Evolutionary conservation across 2,113 vertebrate species (phyloP).

Genomic region (Atherinomorus stipes): DNA sequence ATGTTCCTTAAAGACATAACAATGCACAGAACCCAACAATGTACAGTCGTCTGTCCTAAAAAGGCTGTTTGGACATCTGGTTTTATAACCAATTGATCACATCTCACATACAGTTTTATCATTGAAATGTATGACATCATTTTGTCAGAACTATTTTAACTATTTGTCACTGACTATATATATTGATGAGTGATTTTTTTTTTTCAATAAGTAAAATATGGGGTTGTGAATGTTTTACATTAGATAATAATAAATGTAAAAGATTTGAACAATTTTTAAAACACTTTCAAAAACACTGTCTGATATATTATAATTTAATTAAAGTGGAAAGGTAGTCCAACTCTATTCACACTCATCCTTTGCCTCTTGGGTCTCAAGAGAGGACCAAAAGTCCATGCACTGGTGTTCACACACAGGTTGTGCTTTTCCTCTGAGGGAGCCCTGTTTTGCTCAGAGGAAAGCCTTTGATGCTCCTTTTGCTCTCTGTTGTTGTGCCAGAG

Average conservation of each 20-base stretch:
- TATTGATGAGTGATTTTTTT: not conserved
- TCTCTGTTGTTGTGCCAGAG: conserved; percentile 86
- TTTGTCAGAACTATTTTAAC: no score
- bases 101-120: no score
- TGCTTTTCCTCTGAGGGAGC: conserved; percentile 78
- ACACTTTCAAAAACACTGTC: not conserved
- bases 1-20: not conserved
- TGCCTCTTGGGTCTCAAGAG: conserved; percentile 55
- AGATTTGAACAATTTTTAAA: no score
- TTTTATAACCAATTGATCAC: no score
- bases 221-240: no score
- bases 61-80: not conserved
- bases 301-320: conserved; percentile 10
- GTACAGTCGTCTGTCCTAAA: not conserved
- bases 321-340: conserved; percentile 32
- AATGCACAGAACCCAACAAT: not conserved
- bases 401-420: conserved; percentile 77
- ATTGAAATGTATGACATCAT: no score
- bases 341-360: conserved; percentile 47
- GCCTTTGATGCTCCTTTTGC: conserved; percentile 85
- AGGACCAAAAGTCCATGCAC: conserved; percentile 70
- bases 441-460: conserved; percentile 78
- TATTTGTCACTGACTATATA: no score
- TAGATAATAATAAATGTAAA: no score
- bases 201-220: not conserved